These are phyloP conservation scores for Oophaga pumilio DNA, from an alignment of 2,113 vertebrate genomes.

Conservation along the genomic window DNA sequence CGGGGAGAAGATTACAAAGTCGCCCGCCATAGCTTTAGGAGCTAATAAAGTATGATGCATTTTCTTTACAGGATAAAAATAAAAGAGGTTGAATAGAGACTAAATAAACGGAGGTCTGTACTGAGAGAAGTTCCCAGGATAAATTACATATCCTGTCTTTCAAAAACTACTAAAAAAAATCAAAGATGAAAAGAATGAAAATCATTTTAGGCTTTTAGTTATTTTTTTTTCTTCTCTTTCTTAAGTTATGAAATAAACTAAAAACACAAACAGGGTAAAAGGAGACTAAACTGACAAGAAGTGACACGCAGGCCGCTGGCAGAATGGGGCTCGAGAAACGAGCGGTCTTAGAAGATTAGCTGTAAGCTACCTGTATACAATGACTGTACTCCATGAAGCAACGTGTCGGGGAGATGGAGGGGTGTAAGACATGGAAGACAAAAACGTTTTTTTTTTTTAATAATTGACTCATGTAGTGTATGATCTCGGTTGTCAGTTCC, in stretches of 20 bases:
- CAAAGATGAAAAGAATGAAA: slow-evolving; percentile 19
- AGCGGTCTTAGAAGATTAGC: slow-evolving; percentile 66
- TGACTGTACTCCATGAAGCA: slow-evolving; percentile 4
- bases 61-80: neutral
- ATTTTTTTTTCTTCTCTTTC: slow-evolving; percentile 3
- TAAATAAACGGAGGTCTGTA: slow-evolving; percentile 25
- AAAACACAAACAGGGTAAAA: slow-evolving; percentile 72
- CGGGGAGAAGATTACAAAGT: no score
- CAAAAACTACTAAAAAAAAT: slow-evolving; percentile 44
- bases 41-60: neutral
- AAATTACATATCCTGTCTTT: neutral
- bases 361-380: slow-evolving; percentile 60
- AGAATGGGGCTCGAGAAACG: slow-evolving; percentile 61
- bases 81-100: neutral
- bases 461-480: neutral
- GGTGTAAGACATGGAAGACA: neutral
- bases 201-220: neutral
- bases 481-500: neutral
- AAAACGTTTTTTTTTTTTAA: neutral
- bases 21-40: neutral
- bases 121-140: neutral
- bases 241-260: slow-evolving; percentile 61
- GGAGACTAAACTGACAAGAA: slow-evolving; percentile 76
- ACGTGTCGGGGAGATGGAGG: slow-evolving; percentile 11
- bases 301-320: slow-evolving; percentile 66